Evolutionary conservation across 2,888 invertebrate genomes (phyloP), one percentile per base, ranked within the genome.

Genomic region (Arctia plantaginis): DNA sequence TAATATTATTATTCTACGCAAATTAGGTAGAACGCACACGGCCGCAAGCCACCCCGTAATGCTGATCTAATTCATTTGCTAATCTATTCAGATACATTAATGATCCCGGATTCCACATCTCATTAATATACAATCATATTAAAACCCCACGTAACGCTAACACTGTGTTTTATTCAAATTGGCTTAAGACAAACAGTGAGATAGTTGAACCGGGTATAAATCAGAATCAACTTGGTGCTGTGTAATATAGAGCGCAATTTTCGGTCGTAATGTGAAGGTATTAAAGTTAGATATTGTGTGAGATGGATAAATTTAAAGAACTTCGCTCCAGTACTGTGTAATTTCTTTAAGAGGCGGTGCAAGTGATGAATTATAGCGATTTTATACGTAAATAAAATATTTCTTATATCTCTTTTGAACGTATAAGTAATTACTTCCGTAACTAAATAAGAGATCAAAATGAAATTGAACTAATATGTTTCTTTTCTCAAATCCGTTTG

Each of bases 201-300:
- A 90, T 89, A 91, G 91, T 91, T 89, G 84, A 87, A 85, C 87
- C 83, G 89, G 89, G 89, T 91, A 89, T 90, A 90, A 91, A 91
- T 92, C 90, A 89, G 86, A 87, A 87, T 88, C 82, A 86, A 87
- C 82, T 84, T 80, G 70, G 76, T 69, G 77, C 67, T 66, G 62
- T 66, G 59, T 35, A 69, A 71, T 69, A 66, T 66, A 65, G 69
- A 18, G 66, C 47, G 59, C 82, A 72, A 87, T 77, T 88, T 77
- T 83, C 76, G 68, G 73, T 82, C 82, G 67, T 88, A 86, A 80
- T 76, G 27, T 77, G 51, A 69, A 47, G 81, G 73, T 69, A 77
- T 82, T 88, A 90, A 85, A 89, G 89, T 84, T 81, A 81, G 85
- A 85, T 88, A 81, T 90, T 84, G 87, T 83, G 77, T 76, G 82